Evolutionary conservation across 1,140 invertebrate genomes (phyloP).

Genomic region (Zophobas morio): DNA sequence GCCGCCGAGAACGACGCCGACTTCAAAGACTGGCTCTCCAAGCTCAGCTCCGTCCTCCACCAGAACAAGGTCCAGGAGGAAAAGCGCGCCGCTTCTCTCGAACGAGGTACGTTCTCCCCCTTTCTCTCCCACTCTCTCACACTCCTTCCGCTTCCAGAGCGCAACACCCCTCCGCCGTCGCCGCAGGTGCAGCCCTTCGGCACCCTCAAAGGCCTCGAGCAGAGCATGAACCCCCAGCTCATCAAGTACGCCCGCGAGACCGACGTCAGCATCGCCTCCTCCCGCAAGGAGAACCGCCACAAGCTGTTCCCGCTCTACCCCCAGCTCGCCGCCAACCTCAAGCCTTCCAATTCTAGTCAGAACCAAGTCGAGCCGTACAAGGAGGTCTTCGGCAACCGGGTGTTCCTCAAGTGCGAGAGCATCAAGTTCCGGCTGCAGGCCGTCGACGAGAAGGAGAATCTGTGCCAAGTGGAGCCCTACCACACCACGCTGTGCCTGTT

Average conservation of each 20-base stretch:
- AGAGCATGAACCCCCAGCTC: slow-evolving; percentile 91
- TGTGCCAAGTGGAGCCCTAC: slow-evolving; percentile 94
- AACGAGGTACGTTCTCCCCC: slow-evolving; percentile 69
- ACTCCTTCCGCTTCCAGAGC: slow-evolving; percentile 59
- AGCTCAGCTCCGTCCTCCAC: slow-evolving; percentile 81
- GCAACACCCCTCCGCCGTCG: slow-evolving; percentile 73
- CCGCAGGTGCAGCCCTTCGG: slow-evolving; percentile 73
- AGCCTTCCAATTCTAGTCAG: slow-evolving; percentile 60
- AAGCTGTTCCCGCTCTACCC: slow-evolving; percentile 75
- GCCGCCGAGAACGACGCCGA: slow-evolving; percentile 90
- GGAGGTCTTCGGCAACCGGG: slow-evolving; percentile 88
- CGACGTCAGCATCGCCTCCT: slow-evolving; percentile 85
- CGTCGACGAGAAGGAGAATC: slow-evolving; percentile 82
- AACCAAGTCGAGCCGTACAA: slow-evolving; percentile 77
- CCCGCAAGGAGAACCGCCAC: slow-evolving; percentile 82
- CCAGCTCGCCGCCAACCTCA: slow-evolving; percentile 59
- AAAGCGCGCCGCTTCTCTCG: slow-evolving; percentile 75
- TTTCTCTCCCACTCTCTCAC: background rate
- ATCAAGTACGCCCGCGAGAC: slow-evolving; percentile 93
- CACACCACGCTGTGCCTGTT: slow-evolving; percentile 89
- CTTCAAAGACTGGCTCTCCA: slow-evolving; percentile 87
- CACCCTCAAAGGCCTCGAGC: slow-evolving; percentile 87
- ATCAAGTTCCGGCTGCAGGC: slow-evolving; percentile 88
- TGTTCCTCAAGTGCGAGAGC: slow-evolving; percentile 87
- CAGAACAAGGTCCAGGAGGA: slow-evolving; percentile 83